Base-by-base conservation (phyloP, 1,140 invertebrate genomes). In the Cyclina sinensis region DNA sequence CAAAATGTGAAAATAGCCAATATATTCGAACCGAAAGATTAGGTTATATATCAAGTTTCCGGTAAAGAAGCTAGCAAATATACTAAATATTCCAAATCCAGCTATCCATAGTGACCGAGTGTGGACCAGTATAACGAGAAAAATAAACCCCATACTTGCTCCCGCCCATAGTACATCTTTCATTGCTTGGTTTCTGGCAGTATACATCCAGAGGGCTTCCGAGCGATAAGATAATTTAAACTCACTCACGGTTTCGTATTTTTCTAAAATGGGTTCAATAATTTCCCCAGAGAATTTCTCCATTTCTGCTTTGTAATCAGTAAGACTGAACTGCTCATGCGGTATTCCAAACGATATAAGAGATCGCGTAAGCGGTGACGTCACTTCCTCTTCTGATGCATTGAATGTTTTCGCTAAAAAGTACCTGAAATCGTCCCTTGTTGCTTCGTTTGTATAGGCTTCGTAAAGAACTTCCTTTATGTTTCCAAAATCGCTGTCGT, bases 1-100 rank as follows among this genome's bases (percentile, higher is more conserved):
- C 37, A 93, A 68, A 4, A 94, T 80, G 79, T 93, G 92, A 65
- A 93, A 93, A 14, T 90, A 88, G 21, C 93, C 93, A 39, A 70
- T 70, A 27, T 70, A 70, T 37, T 70, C 65, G 21, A 70, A 70
- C 18, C 65, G 65, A 70, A 2, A 21, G 2, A 70, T 32, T 12
- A 70, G 81, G 91, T 89, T 86, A 62, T 93, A 93, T 35, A 93
- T 51, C 16, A 93, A 57, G 43, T 93, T 93, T 27, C 89, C 57
- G 32, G 78, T 86, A 65, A 90, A 43, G 70, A 92, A 92, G 46
- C 92, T 89, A 32, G 89, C 74, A 24, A 91, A 32, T 7, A 93
- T 92, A 65, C 92, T 91, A 35, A 90, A 65, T 14, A 92, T 48
- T 18, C 88, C 90, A 37, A 87, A 88, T 27, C 24, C 14, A 0